Evolutionary conservation across 2,113 vertebrate species (phyloP), one percentile per base, ranked within the genome.

Genomic region (Periophthalmus modestus): DNA sequence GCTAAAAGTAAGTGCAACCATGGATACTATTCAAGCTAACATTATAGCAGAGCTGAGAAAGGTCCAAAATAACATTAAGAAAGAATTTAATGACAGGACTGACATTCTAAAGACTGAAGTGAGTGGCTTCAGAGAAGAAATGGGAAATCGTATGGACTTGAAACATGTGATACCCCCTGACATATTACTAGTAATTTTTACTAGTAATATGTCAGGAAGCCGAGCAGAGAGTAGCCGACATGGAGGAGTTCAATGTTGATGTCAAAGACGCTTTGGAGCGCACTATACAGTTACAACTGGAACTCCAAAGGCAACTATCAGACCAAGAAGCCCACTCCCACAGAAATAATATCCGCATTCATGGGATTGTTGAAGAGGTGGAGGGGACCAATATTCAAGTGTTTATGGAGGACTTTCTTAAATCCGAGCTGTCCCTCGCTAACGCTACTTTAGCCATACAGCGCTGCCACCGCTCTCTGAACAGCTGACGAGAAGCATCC

Each of bases 1-100:
- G n/a, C n/a, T n/a, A n/a, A n/a, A n/a, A n/a, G n/a, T n/a, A 19
- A 55, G 16, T 14, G n/a, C 12, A 14, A 15, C 4, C 24, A 61
- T 61, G 58, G 58, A 61, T 6, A 24, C 58, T 61, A 33, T 61
- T 33, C 58, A 61, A 61, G 58, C 58, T 34, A 61, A 61, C 23
- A 61, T 61, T 6, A 61, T 33, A 33, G 24, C 28, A 5, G 58
- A 61, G 23, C 23, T 61, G 15, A 61, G 33, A 33, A 28, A 14
- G 13, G 58, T 61, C 2, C 58, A 33, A 33, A 13, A 24, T 14
- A 24, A 61, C 23, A 2, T 33, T 2, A 61, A 61, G 16, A 61
- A 15, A 1, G 2, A 18, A 11, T 28, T 61, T 13, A 61, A 6
- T 15, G 23, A 61, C 23, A 61, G 2, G 28, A 61, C 34, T 9